A percentile compares a stretch with the other conserved stretches of the same genome.
These are phyloP conservation scores for Trichacis sp. DNA, from an alignment of 2,888 invertebrate genomes.

Conservation along the genomic window DNA sequence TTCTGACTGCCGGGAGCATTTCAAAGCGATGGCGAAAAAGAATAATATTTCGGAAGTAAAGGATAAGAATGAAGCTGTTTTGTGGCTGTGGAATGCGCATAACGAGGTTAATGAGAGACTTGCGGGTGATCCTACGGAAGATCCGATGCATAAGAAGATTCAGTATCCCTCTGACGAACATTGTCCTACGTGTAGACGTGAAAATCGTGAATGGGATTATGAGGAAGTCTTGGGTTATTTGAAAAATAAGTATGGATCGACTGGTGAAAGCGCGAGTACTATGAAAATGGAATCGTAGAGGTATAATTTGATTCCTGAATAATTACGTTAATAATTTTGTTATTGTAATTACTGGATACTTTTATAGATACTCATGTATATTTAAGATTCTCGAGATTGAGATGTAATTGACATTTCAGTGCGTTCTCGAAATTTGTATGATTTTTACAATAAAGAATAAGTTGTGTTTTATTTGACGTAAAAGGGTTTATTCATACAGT, in stretches of 20 bases:
- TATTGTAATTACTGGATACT: too few relatives aligned
- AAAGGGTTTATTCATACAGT: too few relatives aligned
- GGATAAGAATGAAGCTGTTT: slow-evolving; percentile 80
- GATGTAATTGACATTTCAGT: too few relatives aligned
- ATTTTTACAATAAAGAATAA: too few relatives aligned
- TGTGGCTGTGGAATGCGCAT: slow-evolving; percentile 96
- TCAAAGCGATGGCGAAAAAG: slow-evolving; percentile 83
- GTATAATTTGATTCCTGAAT: too few relatives aligned
- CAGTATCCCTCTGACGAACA: slow-evolving; percentile 82
- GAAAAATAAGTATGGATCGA: slow-evolving; percentile 70
- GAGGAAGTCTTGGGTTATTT: slow-evolving; percentile 76
- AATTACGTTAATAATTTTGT: too few relatives aligned
- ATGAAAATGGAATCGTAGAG: too few relatives aligned
- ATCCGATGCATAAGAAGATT: slow-evolving; percentile 88
- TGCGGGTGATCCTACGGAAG: slow-evolving; percentile 88
- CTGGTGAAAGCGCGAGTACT: too few relatives aligned
- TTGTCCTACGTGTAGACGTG: slow-evolving; percentile 78
- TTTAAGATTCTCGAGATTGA: too few relatives aligned
- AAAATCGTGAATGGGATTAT: slow-evolving; percentile 75
- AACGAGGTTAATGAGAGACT: slow-evolving; percentile 92
- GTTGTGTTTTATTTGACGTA: too few relatives aligned
- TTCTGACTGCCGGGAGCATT: slow-evolving; percentile 89
- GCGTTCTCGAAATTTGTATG: too few relatives aligned
- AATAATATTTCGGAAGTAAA: slow-evolving; percentile 79
- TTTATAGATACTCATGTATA: too few relatives aligned